Evolutionary conservation across 2,797 vertebrate genomes (phyloP).

Genomic region (Melanitta fusca): DNA sequence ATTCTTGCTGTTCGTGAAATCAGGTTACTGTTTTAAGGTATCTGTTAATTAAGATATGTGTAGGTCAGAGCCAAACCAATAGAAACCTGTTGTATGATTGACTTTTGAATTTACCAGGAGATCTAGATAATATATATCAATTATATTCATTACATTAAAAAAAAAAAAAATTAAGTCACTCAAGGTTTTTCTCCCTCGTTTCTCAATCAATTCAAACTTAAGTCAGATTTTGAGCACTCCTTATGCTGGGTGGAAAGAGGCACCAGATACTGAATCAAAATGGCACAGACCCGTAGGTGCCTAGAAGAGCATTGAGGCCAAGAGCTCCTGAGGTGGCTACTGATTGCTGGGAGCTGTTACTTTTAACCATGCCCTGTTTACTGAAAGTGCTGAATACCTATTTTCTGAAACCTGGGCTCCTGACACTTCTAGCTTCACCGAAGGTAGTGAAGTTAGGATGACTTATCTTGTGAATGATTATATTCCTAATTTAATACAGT

Average conservation of each 20-base stretch:
- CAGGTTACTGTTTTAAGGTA: neutral
- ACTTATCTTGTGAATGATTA: neutral
- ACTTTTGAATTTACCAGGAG: neutral
- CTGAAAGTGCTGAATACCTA: conserved; percentile 7
- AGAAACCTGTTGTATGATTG: neutral
- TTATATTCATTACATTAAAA: neutral
- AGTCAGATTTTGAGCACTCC: neutral
- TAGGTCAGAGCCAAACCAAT: neutral
- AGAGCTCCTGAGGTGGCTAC: neutral
- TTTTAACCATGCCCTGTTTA: conserved; percentile 17
- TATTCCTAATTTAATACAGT: neutral
- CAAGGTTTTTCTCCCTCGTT: neutral
- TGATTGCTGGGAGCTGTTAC: neutral
- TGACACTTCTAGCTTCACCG: neutral
- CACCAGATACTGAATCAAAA: neutral
- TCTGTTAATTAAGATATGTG: neutral
- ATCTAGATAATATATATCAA: neutral
- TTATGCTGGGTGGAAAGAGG: neutral
- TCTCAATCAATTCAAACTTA: neutral
- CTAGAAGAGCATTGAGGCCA: neutral
- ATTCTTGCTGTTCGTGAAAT: neutral
- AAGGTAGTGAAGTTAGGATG: neutral
- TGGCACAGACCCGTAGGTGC: neutral
- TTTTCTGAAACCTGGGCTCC: conserved; percentile 13
- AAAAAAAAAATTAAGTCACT: neutral